phyloP scores from a whole-genome alignment of 2,797 vertebrate species.

The Neopelma chrysocephalum region DNA sequence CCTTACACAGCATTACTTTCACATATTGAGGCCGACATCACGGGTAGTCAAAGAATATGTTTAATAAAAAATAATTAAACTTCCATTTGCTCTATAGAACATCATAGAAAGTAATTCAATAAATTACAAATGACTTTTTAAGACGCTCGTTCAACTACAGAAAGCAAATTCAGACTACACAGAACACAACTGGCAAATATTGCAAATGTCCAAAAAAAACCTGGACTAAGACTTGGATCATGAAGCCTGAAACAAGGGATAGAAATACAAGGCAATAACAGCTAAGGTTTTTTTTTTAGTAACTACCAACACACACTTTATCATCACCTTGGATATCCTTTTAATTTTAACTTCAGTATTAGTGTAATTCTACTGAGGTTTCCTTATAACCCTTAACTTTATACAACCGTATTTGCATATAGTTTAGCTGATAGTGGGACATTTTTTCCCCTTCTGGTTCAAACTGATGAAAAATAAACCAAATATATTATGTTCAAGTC shows the following conservation, averaged over 20 bases:
- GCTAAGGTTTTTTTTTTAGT: constrained; percentile 79
- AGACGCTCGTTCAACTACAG: constrained; percentile 97
- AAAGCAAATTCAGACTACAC: constrained; percentile 96
- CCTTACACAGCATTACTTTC: constrained; percentile 46
- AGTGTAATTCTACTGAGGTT: constrained; percentile 74
- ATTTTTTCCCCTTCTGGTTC: constrained; percentile 66
- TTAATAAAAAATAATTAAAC: constrained; percentile 99
- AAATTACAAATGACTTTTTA: constrained; percentile 99
- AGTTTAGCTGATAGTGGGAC: constrained; percentile 72
- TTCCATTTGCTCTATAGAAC: constrained; percentile 99
- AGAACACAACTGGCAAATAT: constrained; percentile 99
- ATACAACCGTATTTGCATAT: constrained; percentile 75
- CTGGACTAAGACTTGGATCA: constrained; percentile 89
- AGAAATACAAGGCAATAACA: constrained; percentile 88
- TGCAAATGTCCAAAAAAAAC: constrained; percentile 92
- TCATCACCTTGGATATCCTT: constrained; percentile 75
- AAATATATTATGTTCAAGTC: constrained; percentile 74
- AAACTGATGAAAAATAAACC: constrained; percentile 72
- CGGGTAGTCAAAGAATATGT: constrained; percentile 99
- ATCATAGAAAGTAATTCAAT: constrained; percentile 99
- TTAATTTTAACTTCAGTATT: constrained; percentile 74
- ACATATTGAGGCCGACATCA: constrained; percentile 82
- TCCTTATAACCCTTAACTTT: constrained; percentile 76
- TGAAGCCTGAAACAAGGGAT: constrained; percentile 87
- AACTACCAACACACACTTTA: constrained; percentile 84